These are phyloP conservation scores for Delphinus delphis DNA, from an alignment of 2,113 vertebrate species.

Conservation along the genomic window DNA sequence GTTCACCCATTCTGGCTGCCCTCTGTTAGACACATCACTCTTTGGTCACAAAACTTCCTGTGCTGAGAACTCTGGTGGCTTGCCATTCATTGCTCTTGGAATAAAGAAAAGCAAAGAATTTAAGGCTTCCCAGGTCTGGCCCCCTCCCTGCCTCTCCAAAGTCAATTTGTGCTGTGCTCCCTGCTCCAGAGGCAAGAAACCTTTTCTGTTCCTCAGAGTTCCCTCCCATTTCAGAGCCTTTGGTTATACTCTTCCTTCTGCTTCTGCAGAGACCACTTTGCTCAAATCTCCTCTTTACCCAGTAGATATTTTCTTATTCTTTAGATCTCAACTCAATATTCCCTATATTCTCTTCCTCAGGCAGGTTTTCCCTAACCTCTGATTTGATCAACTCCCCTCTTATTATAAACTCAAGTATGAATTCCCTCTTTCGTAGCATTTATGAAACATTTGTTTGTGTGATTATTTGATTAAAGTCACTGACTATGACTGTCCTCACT, in stretches of 20 bases:
- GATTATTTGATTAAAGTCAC: constrained; percentile 19
- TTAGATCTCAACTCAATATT: neutral
- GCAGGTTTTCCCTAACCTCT: neutral
- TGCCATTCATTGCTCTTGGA: neutral
- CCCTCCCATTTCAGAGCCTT: neutral
- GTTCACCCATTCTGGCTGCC: neutral
- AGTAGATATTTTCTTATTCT: neutral
- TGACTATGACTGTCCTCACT: neutral
- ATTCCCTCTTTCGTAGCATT: neutral
- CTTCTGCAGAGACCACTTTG: neutral
- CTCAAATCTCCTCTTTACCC: neutral
- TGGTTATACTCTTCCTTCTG: neutral
- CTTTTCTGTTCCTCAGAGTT: neutral
- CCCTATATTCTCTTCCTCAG: neutral
- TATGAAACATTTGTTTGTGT: neutral
- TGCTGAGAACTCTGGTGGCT: neutral
- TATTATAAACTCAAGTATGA: neutral
- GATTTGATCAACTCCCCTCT: neutral
- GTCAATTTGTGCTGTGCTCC: neutral
- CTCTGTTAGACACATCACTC: neutral
- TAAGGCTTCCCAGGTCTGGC: neutral
- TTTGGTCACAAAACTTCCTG: neutral
- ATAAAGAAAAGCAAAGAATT: neutral
- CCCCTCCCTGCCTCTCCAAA: neutral
- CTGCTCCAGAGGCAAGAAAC: neutral